These are phyloP conservation scores for Syngnathus acus DNA, from an alignment of 2,797 vertebrate genomes.

Conservation along the genomic window DNA sequence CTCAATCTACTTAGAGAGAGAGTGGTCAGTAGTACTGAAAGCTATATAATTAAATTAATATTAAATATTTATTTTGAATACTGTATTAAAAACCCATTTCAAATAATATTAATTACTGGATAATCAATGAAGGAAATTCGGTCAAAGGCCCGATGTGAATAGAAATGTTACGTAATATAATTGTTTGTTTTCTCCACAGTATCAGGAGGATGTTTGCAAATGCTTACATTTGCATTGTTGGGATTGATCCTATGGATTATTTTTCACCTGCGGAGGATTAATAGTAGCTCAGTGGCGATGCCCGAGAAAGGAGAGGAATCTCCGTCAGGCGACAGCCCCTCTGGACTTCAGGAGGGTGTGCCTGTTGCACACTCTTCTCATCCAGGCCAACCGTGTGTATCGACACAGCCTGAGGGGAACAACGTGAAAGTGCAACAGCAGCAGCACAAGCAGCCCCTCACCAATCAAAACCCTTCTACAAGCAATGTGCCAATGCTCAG, in stretches of 20 bases:
- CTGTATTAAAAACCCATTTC: too few relatives aligned
- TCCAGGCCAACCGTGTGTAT: constrained; percentile 18
- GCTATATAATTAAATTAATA: too few relatives aligned
- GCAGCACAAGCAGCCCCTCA: not conserved
- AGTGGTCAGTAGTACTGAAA: too few relatives aligned
- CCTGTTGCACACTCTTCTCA: constrained; percentile 6
- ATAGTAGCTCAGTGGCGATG: constrained; percentile 32
- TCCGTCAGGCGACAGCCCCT: constrained; percentile 13
- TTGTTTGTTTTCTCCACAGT: constrained; percentile 26
- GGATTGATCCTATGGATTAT: constrained; percentile 50
- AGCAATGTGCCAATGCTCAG: constrained; percentile 36
- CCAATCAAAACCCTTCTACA: constrained; percentile 10
- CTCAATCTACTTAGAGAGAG: too few relatives aligned
- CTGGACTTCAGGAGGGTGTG: constrained; percentile 8
- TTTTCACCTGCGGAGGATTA: constrained; percentile 44
- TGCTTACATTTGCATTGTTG: constrained; percentile 46
- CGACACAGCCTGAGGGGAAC: constrained; percentile 15
- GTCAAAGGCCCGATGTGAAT: too few relatives aligned
- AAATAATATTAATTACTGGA: too few relatives aligned
- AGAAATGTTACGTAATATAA: not conserved
- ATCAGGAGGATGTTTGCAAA: constrained; percentile 48
- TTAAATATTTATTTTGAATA: too few relatives aligned
- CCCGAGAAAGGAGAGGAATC: constrained; percentile 40
- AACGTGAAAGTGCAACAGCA: constrained; percentile 11
- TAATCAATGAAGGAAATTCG: too few relatives aligned